phyloP scores from a whole-genome alignment of 53 echinoderm and acorn worm species.

The Pentamera pediparva region DNA sequence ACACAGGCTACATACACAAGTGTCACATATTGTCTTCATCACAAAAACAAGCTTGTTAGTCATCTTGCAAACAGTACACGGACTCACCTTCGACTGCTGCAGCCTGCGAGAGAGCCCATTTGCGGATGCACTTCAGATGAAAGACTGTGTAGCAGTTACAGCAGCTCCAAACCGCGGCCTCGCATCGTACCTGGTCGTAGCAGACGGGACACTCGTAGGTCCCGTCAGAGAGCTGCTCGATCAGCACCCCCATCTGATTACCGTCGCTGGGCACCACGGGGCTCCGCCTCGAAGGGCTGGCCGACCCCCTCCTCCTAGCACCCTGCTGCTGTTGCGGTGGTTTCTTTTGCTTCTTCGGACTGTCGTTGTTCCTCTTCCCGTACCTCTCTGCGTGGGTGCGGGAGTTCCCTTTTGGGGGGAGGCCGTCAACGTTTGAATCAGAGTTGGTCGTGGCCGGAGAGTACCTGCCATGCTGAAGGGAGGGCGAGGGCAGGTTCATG shows the following conservation, averaged over 20 bases:
- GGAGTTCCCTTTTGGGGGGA: conserved; percentile 6
- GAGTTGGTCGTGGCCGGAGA: background rate
- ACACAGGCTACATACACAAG: too few species aligned
- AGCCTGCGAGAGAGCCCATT: conserved; percentile 84
- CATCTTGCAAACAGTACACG: background rate
- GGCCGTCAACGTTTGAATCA: background rate
- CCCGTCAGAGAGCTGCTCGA: conserved; percentile 80
- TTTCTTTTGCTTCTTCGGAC: conserved; percentile 20
- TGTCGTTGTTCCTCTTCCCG: conserved; percentile 9
- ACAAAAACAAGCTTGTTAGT: background rate
- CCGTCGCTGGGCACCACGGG: conserved; percentile 19
- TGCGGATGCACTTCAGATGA: conserved; percentile 83
- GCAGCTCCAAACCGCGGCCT: conserved; percentile 84
- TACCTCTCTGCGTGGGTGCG: background rate
- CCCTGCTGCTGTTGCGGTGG: too few species aligned
- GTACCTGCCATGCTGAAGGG: conserved; percentile 8
- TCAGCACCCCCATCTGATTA: conserved; percentile 80
- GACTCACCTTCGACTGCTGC: conserved; percentile 68
- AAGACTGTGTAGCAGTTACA: conserved; percentile 87
- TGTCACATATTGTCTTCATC: too few species aligned
- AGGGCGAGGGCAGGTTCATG: background rate
- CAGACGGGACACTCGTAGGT: conserved; percentile 88
- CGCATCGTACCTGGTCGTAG: conserved; percentile 66
- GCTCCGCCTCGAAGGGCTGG: conserved; percentile 9
- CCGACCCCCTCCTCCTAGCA: too few species aligned